A percentile compares a stretch with the other conserved stretches of the same genome.
Conservation (phyloP, 2,113 vertebrate genomes). For the Rhinolophus ferrumequinum region DNA sequence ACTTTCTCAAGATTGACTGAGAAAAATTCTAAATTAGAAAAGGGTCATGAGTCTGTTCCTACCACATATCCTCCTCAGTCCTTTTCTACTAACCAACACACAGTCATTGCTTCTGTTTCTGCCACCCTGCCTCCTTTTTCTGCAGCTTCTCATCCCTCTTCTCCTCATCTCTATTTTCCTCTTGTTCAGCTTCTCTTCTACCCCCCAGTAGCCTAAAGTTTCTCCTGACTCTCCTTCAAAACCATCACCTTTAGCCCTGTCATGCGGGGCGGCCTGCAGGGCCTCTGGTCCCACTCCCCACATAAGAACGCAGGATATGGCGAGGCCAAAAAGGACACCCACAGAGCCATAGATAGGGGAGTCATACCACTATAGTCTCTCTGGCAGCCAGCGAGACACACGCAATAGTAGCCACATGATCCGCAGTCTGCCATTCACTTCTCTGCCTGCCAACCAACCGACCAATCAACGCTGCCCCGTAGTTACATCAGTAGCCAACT, state of each 20-base stretch:
- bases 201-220: neutral
- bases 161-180: neutral
- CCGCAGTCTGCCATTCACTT: too few species aligned
- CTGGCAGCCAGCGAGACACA: too few species aligned
- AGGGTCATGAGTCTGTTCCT: neutral
- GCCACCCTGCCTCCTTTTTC: neutral
- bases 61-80: neutral
- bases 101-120: neutral
- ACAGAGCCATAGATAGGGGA: too few species aligned
- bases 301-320: too few species aligned
- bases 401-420: too few species aligned
- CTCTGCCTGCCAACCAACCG: too few species aligned
- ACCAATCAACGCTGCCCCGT: too few species aligned
- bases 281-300: too few species aligned
- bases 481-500: too few species aligned
- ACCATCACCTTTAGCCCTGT: neutral
- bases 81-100: neutral
- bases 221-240: neutral
- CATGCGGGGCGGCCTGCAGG: too few species aligned
- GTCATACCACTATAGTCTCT: too few species aligned
- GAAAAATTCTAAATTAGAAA: neutral
- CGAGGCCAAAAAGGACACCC: too few species aligned
- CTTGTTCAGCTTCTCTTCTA: neutral
- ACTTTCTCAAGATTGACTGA: neutral
- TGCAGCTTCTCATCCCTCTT: neutral